Evolutionary conservation across 2,113 vertebrate genomes (phyloP), one percentile per base, ranked within the genome.

Genomic region (Atlantisia rogersi): DNA sequence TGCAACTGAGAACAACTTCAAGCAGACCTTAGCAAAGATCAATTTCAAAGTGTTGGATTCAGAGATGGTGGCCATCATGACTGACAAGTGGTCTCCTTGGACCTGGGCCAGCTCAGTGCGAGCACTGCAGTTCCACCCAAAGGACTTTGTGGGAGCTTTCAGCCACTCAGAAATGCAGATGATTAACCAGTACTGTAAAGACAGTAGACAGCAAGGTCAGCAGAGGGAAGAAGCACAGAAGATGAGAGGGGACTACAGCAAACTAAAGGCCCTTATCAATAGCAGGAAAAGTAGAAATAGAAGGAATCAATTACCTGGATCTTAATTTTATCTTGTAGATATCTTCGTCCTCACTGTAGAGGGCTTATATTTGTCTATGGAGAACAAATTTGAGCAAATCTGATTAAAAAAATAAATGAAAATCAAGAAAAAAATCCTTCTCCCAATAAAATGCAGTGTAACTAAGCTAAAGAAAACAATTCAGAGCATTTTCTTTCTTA

Each of bases 131-230:
- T 98, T 98, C 88, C 98, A 99, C 95, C 99, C 99, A 0, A 99
- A 99, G 98, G 98, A 97, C 92, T 98, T 99, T 63, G 95, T 99
- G 94, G 98, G 98, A 15, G 98, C 98, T 28, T 98, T 99, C 97
- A 99, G 98, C 94, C 98, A 99, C 10, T 97, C 99, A 0, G 99
- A 99, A 95, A 99, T 98, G 95, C 97, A 99, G 88, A 99, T 99
- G 76, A 98, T 99, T 32, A 99, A 99, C 69, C 99, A 99, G 73
- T 99, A 99, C 97, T 99, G 99, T 97, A 99, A 99, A 88, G 99
- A 99, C 96, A 98, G 98, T 55, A 98, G 98, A 88, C 98, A 99
- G 97, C 97, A 98, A 55, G 96, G 97, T 6, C 98, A 96, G 50
- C 98, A 98, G 46, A 97, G 97, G 44, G 97, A 98, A 91, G 94